phyloP scores from a whole-genome alignment of 2,888 invertebrate species.

The Xanthorhoe spadicearia region DNA sequence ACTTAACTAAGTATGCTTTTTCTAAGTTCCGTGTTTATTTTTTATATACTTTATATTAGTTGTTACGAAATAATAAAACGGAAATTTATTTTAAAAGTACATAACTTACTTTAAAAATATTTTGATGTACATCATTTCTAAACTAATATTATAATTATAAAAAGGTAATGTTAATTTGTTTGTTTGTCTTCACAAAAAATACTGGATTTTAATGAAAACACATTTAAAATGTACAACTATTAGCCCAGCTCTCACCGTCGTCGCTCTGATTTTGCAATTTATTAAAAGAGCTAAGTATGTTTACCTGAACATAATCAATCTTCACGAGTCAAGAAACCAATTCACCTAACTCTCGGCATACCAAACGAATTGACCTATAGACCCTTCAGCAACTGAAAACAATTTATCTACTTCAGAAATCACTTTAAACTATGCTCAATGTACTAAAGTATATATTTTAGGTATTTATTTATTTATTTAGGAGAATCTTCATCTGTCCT shows the following conservation, averaged over 20 bases:
- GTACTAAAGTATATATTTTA: background rate
- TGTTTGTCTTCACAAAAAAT: too few relatives aligned
- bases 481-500: too few relatives aligned
- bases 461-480: too few relatives aligned
- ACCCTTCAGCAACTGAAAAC: constrained; percentile 15
- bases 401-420: constrained; percentile 31
- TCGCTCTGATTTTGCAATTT: constrained; percentile 4
- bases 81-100: too few relatives aligned
- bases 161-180: too few relatives aligned
- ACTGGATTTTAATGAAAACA: background rate
- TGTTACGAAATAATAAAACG: too few relatives aligned
- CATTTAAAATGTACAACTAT: background rate
- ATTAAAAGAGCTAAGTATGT: constrained; percentile 7
- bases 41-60: too few relatives aligned
- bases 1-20: too few relatives aligned
- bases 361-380: constrained; percentile 24
- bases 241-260: background rate
- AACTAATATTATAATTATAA: too few relatives aligned
- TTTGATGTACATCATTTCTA: too few relatives aligned
- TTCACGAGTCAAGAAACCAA: constrained; percentile 23
- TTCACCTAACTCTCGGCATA: constrained; percentile 10
- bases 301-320: constrained; percentile 20
- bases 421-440: constrained; percentile 3
- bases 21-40: too few relatives aligned
- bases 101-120: too few relatives aligned